A percentile compares a stretch with the other conserved stretches of the same genome.
phyloP scores from a whole-genome alignment of 2,113 vertebrate genomes.

The Albula glossodonta region DNA sequence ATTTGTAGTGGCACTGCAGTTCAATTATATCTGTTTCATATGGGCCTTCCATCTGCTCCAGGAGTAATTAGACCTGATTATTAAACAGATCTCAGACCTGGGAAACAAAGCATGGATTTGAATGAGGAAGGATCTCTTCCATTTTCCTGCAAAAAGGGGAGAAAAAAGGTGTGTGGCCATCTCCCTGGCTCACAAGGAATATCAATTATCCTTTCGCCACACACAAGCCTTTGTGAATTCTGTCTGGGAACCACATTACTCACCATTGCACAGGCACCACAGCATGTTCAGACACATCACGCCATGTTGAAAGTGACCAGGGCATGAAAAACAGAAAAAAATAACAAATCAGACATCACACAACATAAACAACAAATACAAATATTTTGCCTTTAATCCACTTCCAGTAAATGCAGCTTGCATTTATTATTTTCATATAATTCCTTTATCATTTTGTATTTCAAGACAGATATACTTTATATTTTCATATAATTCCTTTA shows the following conservation, averaged over 20 bases:
- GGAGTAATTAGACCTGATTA: not conserved
- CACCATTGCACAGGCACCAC: not conserved
- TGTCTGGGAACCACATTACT: conserved; percentile 9
- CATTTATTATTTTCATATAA: not conserved
- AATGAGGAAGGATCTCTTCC: not conserved
- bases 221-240: not conserved
- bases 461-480: not conserved
- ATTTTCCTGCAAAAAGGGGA: not conserved
- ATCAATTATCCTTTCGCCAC: not conserved
- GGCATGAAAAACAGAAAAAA: not conserved
- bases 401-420: not conserved
- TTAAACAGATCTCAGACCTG: not conserved
- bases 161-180: not conserved
- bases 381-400: not conserved
- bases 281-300: not conserved
- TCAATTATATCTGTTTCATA: not conserved
- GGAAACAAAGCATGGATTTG: not conserved
- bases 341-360: not conserved
- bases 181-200: not conserved
- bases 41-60: not conserved
- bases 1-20: not conserved
- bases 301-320: not conserved
- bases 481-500: not conserved
- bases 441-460: not conserved
- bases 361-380: not conserved